These are phyloP conservation scores for Varroa destructor DNA, from an alignment of 1,140 invertebrate genomes.

Conservation along the genomic window DNA sequence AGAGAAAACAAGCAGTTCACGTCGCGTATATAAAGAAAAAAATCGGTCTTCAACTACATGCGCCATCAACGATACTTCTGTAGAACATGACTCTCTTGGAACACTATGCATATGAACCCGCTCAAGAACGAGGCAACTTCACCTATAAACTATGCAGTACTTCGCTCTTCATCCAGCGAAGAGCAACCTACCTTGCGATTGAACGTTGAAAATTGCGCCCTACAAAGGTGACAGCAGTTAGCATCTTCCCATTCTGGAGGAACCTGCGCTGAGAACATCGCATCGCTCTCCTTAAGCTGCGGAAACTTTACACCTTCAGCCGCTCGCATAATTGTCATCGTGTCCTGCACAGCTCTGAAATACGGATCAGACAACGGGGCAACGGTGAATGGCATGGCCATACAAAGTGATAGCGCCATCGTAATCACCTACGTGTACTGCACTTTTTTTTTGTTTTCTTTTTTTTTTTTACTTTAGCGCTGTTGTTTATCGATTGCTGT, in stretches of 20 bases:
- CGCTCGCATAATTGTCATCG: constrained; percentile 78
- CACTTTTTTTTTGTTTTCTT: no score
- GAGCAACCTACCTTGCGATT: constrained; percentile 54
- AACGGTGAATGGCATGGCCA: not conserved
- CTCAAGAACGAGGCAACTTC: no score
- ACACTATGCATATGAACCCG: no score
- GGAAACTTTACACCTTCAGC: constrained; percentile 82
- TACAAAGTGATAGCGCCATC: no score
- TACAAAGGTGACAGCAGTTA: constrained; percentile 79
- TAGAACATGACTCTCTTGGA: not conserved
- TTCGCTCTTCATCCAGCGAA: not conserved
- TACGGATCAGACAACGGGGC: not conserved
- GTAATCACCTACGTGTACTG: constrained; percentile 25
- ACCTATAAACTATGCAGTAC: no score
- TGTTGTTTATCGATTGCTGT: no score
- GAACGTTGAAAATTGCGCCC: constrained; percentile 64
- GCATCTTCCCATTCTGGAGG: constrained; percentile 96
- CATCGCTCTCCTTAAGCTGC: constrained; percentile 82
- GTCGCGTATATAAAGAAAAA: no score
- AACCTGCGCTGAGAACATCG: constrained; percentile 91
- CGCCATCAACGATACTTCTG: not conserved
- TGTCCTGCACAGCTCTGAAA: constrained; percentile 54
- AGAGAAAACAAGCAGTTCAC: no score
- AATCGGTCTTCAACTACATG: not conserved
- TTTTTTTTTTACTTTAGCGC: no score